Conservation (phyloP, 2,888 invertebrate genomes). For the Nebria salina region DNA sequence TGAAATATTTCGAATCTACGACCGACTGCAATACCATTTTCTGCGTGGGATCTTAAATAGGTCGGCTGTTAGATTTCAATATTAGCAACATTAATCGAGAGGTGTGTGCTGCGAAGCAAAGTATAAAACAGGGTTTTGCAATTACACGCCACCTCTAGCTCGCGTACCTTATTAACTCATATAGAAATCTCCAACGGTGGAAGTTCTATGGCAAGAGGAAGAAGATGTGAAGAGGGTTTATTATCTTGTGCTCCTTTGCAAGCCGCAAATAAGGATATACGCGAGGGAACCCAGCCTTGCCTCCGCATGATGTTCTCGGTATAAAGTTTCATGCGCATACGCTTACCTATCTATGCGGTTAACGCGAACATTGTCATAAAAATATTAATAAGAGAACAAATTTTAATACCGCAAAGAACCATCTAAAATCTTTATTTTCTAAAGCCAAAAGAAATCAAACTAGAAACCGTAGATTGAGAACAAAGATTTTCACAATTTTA, state of each 20-base stretch:
- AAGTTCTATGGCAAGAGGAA: neutral
- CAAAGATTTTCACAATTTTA: neutral
- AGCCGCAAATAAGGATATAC: slow-evolving; percentile 41
- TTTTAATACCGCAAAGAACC: slow-evolving; percentile 19
- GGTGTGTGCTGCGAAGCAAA: slow-evolving; percentile 34
- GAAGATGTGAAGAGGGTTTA: slow-evolving; percentile 24
- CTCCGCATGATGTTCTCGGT: neutral
- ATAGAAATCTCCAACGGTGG: slow-evolving; percentile 47
- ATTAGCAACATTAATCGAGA: slow-evolving; percentile 17
- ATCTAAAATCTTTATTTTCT: neutral
- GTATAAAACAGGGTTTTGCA: slow-evolving; percentile 52
- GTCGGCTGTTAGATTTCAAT: neutral
- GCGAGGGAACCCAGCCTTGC: slow-evolving; percentile 21
- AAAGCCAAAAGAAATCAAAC: neutral
- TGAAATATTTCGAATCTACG: neutral
- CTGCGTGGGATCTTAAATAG: neutral
- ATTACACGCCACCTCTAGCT: slow-evolving; percentile 51
- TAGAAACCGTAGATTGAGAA: neutral
- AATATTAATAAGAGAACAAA: slow-evolving; percentile 39
- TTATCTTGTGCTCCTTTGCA: slow-evolving; percentile 35
- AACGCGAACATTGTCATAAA: slow-evolving; percentile 25
- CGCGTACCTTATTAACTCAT: slow-evolving; percentile 49
- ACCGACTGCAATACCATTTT: neutral
- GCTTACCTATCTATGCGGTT: slow-evolving; percentile 9
- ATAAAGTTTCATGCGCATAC: slow-evolving; percentile 19